phyloP scores from a whole-genome alignment of 1,140 invertebrate genomes.

The Papilio xuthus region DNA sequence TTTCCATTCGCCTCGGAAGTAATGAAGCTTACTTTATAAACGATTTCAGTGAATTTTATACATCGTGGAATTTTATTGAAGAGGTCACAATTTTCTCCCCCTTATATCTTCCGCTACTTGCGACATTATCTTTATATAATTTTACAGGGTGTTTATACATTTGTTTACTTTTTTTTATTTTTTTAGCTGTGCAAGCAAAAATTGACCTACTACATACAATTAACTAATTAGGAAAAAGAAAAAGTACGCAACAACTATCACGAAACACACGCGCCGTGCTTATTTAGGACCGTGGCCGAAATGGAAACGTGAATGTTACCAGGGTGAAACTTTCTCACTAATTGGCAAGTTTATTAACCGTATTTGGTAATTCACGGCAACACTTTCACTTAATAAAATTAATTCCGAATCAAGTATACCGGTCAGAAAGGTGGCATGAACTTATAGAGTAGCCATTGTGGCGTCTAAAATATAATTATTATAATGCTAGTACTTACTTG shows the following conservation, averaged over 20 bases:
- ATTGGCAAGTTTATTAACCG: slow-evolving; percentile 53
- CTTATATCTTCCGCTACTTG: slow-evolving; percentile 42
- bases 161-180: background rate
- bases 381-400: slow-evolving; percentile 2
- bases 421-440: background rate
- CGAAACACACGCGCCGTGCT: slow-evolving; percentile 67
- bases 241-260: slow-evolving; percentile 64
- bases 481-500: no score
- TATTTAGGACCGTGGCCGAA: slow-evolving; percentile 75
- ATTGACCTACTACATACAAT: background rate
- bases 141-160: background rate
- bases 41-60: slow-evolving; percentile 71
- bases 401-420: background rate
- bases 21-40: slow-evolving; percentile 74
- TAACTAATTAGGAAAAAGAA: slow-evolving; percentile 5
- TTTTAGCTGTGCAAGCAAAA: background rate
- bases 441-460: background rate
- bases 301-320: slow-evolving; percentile 69
- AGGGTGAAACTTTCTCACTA: slow-evolving; percentile 52
- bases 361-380: background rate
- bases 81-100: slow-evolving; percentile 60
- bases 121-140: background rate
- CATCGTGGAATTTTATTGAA: slow-evolving; percentile 69
- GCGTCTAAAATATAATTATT: no score
- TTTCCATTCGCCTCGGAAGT: slow-evolving; percentile 52